Evolutionary conservation across 2,113 vertebrate genomes (phyloP), one percentile per base, ranked within the genome.

Genomic region (Leucosticte australis): DNA sequence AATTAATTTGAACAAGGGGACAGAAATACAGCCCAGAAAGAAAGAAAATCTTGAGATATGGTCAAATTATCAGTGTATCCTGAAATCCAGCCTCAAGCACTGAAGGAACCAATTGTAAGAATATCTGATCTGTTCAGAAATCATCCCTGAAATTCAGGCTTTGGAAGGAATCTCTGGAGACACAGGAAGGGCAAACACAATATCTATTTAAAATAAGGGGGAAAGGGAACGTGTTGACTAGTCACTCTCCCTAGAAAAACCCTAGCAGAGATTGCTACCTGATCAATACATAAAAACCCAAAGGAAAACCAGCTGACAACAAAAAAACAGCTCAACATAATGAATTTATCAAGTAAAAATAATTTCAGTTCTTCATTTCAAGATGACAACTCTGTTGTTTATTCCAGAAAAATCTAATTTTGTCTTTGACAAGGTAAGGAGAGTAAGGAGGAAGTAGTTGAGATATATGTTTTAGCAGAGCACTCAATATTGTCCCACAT

Each of bases 91-190:
- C 26, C 69, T 55, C 56, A 87, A 70, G 56, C 33, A 68, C 0
- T 82, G 64, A 82, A 79, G 52, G 22, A 52, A 82, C 47, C 53
- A 75, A 18, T 33, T 89, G n/a, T 26, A 83, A 69, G 59, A 87
- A 87, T 83, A 55, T 74, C 90, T 85, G 65, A 78, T 83, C 47
- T 62, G 22, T 73, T 91, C 46, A 85, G 78, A 92, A 95, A 82
- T 83, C 37, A 83, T 23, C 31, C 49, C 74, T 57, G 53, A 88
- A 93, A 83, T 69, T 56, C 57, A 12, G 35, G 56, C 23, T n/a
- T 69, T 57, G 28, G 19, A 49, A 86, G 55, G 77, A 39, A 86
- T 70, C 64, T 53, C 68, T 77, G 50, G 41, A 89, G 60, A 87
- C n/a, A 28, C 2, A 47, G 44, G 52, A 59, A 83, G 18, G 15